Percentiles rank a stretch among this genome's conserved stretches.
phyloP scores from a whole-genome alignment of 2,113 vertebrate species.

The Erpornis zantholeuca region DNA sequence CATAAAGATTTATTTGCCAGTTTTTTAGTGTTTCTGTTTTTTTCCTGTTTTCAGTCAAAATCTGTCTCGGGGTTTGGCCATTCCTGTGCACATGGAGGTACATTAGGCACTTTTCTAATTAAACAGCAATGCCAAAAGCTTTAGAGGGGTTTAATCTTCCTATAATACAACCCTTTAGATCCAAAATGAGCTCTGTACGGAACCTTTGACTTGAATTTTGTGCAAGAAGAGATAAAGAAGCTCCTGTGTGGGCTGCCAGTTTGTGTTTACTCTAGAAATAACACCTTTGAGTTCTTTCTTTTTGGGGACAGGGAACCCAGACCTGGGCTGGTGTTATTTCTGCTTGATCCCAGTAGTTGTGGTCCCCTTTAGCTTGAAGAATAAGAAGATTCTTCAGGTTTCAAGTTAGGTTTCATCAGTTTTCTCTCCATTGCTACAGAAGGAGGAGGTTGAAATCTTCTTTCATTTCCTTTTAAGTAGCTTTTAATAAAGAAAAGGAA shows the following conservation, averaged over 20 bases:
- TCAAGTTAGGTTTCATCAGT: background rate
- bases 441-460: background rate
- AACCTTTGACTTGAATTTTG: background rate
- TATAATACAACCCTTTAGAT: background rate
- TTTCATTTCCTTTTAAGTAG: background rate
- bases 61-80: background rate
- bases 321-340: background rate
- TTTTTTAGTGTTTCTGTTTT: background rate
- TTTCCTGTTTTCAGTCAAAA: background rate
- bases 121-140: background rate
- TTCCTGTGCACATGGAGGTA: background rate
- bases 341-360: background rate
- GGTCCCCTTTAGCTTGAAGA: background rate
- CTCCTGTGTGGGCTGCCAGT: background rate
- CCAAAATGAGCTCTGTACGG: background rate
- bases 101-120: background rate
- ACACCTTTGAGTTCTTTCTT: background rate
- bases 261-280: background rate
- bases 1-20: background rate
- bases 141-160: background rate
- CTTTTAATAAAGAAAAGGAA: background rate
- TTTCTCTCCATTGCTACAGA: background rate
- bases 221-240: background rate
- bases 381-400: background rate
- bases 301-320: background rate